A percentile compares a stretch with the other conserved stretches of the same genome.
phyloP scores from a whole-genome alignment of 2,113 vertebrate species.

The Ibidorhyncha struthersii region DNA sequence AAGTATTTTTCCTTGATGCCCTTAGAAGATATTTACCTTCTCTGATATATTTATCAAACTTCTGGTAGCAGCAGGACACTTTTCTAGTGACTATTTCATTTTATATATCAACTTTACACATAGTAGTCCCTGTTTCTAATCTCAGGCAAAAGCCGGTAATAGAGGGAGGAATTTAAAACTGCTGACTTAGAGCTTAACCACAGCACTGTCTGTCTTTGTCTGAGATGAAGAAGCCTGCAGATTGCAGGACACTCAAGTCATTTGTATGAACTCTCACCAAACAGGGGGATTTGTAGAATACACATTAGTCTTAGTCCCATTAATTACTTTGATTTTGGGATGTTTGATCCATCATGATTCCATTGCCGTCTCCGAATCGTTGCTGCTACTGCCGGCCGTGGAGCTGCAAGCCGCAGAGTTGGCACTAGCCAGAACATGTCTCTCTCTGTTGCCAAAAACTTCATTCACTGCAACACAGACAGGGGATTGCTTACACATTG shows the following conservation, averaged over 20 bases:
- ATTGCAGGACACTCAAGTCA: neutral
- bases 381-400: constrained; percentile 40
- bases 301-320: neutral
- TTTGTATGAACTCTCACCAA: neutral
- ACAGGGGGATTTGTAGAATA: neutral
- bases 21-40: neutral
- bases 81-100: neutral
- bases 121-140: neutral
- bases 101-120: neutral
- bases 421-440: constrained; percentile 71
- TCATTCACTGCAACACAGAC: constrained; percentile 80
- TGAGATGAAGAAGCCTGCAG: neutral
- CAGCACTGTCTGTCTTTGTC: neutral
- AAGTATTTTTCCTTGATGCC: neutral
- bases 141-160: neutral
- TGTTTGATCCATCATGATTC: constrained; percentile 54
- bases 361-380: constrained; percentile 67
- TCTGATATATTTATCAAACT: neutral
- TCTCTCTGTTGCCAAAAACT: constrained; percentile 87
- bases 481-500: neutral
- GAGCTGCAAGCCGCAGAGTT: constrained; percentile 46
- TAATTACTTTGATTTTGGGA: neutral
- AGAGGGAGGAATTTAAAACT: neutral
- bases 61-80: neutral
- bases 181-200: neutral